Evolutionary conservation across 2,797 vertebrate genomes (phyloP).

Genomic region (Ceryle rudis): DNA sequence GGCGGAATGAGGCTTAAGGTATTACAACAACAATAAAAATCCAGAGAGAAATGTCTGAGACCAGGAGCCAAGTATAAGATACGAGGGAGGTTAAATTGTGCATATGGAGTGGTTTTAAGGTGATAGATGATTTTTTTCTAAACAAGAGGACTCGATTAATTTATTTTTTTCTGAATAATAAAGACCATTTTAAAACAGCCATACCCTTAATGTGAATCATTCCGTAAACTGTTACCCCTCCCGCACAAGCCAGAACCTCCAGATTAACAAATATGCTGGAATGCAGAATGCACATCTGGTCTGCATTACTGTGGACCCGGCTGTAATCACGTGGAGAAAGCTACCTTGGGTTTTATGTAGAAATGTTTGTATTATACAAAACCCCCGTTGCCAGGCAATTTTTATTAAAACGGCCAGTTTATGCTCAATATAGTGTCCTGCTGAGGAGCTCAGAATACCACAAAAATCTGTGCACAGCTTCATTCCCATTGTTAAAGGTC

Average conservation of each 20-base stretch:
- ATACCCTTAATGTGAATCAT: slow-evolving; percentile 37
- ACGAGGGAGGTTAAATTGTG: not conserved
- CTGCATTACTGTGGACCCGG: slow-evolving; percentile 62
- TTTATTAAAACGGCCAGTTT: slow-evolving; percentile 73
- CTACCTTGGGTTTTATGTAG: slow-evolving; percentile 76
- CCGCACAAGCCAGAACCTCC: slow-evolving; percentile 13
- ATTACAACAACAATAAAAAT: not conserved
- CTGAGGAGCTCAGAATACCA: slow-evolving; percentile 45
- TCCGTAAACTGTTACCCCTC: not conserved
- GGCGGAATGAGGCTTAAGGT: not conserved
- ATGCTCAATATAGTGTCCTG: slow-evolving; percentile 43
- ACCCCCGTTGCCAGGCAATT: slow-evolving; percentile 73
- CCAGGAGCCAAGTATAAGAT: not conserved
- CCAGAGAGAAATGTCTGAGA: not conserved
- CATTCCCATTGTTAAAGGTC: not conserved
- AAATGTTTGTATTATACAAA: slow-evolving; percentile 76
- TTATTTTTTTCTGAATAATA: not conserved
- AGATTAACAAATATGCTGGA: slow-evolving; percentile 71
- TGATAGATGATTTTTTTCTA: not conserved
- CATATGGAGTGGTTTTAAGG: not conserved
- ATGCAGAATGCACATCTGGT: slow-evolving; percentile 78
- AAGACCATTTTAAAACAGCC: not conserved
- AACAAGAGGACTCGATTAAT: not conserved
- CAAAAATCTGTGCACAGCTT: not conserved
- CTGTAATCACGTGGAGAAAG: slow-evolving; percentile 66